Conservation (phyloP, 2,113 vertebrate species). For the Puffinus mauretanicus region DNA sequence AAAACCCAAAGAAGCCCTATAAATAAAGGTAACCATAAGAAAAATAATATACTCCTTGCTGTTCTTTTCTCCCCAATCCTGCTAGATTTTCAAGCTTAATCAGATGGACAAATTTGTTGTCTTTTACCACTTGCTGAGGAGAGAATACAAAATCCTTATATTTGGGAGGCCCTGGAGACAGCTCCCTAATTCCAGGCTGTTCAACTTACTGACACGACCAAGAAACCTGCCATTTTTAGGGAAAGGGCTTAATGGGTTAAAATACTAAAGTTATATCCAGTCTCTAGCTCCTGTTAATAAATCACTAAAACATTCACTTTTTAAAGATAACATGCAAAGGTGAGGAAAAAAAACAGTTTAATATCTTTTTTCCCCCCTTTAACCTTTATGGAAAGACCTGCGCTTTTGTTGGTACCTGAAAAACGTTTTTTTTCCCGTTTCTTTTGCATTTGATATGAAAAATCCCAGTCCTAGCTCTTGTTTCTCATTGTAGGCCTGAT, state of each 20-base stretch:
- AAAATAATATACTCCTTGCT: background rate
- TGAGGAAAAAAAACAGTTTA: background rate
- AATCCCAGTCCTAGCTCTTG: background rate
- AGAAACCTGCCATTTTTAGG: background rate
- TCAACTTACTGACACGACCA: background rate
- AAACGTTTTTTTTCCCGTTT: rapidly evolving
- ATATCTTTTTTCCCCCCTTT: rapidly evolving
- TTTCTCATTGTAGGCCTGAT: background rate
- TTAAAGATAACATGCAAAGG: background rate
- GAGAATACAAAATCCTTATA: background rate
- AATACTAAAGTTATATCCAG: background rate
- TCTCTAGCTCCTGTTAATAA: background rate
- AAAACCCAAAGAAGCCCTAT: background rate
- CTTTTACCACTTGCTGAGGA: background rate
- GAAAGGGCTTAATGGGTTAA: background rate
- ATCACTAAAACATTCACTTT: background rate
- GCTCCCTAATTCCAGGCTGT: background rate
- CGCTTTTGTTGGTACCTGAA: background rate
- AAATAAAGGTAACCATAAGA: background rate
- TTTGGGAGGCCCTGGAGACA: background rate
- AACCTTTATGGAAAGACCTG: background rate
- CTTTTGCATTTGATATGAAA: background rate
- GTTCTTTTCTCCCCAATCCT: background rate
- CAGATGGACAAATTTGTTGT: background rate
- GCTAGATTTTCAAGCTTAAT: background rate